Conservation (phyloP, 1,140 invertebrate genomes). For the honey bee (Apis mellifera) region Amel_HAv3.1 CM009942.2:11480001-11480500, state of each 20-base stretch:
- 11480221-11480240: background rate
- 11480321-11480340: background rate
- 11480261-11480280: background rate
- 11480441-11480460: conserved; percentile 29
- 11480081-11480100: background rate
- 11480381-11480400: background rate
- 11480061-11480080: conserved; percentile 22
- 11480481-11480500: conserved; percentile 32
- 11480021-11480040: conserved; percentile 60
- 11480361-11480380: background rate
- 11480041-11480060: conserved; percentile 17
- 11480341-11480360: background rate
- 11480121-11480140: background rate
- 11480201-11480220: background rate
- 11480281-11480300: background rate
- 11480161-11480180: too few relatives aligned
- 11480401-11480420: conserved; percentile 21
- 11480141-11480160: background rate
- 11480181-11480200: background rate
- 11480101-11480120: too few relatives aligned
- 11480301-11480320: background rate
- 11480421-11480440: background rate
- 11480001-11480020: conserved; percentile 57
- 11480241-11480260: background rate
- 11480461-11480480: conserved; percentile 45